Conservation (phyloP, 2,888 invertebrate genomes). For the Luffia ferchaultella region DNA sequence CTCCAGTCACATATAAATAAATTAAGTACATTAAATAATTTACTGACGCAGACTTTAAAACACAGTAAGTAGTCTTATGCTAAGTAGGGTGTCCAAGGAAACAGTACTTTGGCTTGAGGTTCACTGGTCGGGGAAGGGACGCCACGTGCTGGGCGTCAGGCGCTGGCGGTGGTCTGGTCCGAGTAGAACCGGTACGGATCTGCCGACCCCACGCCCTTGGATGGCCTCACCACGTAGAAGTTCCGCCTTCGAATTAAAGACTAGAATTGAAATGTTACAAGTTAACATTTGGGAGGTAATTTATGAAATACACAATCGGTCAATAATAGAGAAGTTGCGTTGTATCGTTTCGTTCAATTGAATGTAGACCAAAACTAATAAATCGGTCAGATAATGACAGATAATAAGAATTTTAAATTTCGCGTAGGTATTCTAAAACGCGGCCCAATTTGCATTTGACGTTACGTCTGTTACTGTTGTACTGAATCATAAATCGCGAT, state of each 20-base stretch:
- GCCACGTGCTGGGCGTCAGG: slow-evolving; percentile 14
- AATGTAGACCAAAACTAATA: too few relatives aligned
- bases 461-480: too few relatives aligned
- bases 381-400: too few relatives aligned
- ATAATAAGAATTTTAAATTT: too few relatives aligned
- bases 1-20: slow-evolving; percentile 60
- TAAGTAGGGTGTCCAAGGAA: slow-evolving; percentile 36
- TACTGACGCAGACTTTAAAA: slow-evolving; percentile 46
- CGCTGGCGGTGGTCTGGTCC: slow-evolving; percentile 38
- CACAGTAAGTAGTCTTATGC: background rate
- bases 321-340: too few relatives aligned
- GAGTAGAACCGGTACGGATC: slow-evolving; percentile 70
- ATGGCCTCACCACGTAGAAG: slow-evolving; percentile 69
- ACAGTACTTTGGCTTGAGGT: slow-evolving; percentile 59
- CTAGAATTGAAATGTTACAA: slow-evolving; percentile 53
- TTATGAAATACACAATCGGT: too few relatives aligned
- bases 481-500: too few relatives aligned
- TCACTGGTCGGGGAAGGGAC: slow-evolving; percentile 24
- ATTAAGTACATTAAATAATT: slow-evolving; percentile 54
- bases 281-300: too few relatives aligned
- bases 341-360: too few relatives aligned
- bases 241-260: slow-evolving; percentile 69
- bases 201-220: slow-evolving; percentile 54
- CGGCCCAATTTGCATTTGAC: too few relatives aligned
- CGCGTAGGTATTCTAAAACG: too few relatives aligned